These are phyloP conservation scores for Beroe ovata DNA, from an alignment of 37 sponge, comb jelly and placozoan species.

Conservation along the genomic window DNA sequence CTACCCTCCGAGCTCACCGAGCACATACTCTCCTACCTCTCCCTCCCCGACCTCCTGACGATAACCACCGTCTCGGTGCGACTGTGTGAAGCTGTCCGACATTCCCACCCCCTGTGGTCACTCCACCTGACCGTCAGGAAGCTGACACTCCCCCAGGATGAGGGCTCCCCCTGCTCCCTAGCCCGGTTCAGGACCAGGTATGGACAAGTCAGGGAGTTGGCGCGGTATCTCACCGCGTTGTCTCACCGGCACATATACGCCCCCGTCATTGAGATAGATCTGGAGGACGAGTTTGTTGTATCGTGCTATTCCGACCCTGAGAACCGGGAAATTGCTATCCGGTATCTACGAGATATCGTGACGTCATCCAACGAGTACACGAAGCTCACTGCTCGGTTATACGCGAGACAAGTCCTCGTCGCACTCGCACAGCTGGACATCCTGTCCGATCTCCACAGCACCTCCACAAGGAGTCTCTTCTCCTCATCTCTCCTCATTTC, in stretches of 20 bases:
- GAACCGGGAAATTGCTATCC: background rate
- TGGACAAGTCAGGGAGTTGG: background rate
- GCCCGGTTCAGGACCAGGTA: slow-evolving; percentile 4
- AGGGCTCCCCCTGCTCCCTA: background rate
- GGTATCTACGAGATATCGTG: background rate
- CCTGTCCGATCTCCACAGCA: background rate
- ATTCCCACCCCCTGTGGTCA: background rate
- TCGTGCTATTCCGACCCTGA: background rate
- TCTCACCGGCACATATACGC: slow-evolving; percentile 2
- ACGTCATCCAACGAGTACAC: slow-evolving; percentile 4
- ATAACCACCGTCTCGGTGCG: background rate
- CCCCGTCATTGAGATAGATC: slow-evolving; percentile 19
- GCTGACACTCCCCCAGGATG: background rate
- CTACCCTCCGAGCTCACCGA: slow-evolving; percentile 23
- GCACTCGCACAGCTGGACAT: slow-evolving; percentile 11
- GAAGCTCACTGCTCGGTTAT: background rate
- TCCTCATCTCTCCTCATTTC: background rate
- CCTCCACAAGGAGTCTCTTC: background rate
- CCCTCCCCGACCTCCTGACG: slow-evolving; percentile 12
- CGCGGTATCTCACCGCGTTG: background rate
- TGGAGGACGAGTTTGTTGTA: background rate
- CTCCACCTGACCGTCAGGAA: background rate
- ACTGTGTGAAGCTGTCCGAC: slow-evolving; percentile 4
- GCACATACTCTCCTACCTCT: slow-evolving; percentile 2
- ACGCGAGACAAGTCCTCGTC: slow-evolving; percentile 22